Conservation (phyloP, 2,113 vertebrate genomes). For the Piaya cayana region DNA sequence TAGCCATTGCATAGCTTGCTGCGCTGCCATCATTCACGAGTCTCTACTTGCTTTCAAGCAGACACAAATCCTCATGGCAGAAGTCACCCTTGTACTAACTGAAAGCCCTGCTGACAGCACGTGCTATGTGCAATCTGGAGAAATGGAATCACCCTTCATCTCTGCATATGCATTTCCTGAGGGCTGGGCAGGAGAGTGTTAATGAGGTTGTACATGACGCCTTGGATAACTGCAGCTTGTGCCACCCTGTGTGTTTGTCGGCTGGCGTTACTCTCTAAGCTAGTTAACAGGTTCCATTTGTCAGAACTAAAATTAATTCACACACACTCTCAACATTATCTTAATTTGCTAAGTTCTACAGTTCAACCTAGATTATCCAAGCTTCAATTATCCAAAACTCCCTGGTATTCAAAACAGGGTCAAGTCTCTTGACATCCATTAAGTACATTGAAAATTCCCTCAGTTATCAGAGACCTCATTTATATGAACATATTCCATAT, state of each 20-base stretch:
- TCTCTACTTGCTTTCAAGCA: neutral
- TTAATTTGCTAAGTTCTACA: slow-evolving; percentile 66
- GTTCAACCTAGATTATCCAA: slow-evolving; percentile 62
- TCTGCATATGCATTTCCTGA: neutral
- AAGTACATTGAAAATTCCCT: slow-evolving; percentile 58
- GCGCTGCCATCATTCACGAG: accelerated
- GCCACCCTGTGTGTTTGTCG: neutral
- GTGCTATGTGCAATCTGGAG: neutral
- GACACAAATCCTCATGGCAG: neutral
- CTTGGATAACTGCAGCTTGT: neutral
- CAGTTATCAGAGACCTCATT: slow-evolving; percentile 62
- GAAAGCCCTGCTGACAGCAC: neutral
- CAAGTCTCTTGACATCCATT: slow-evolving; percentile 64
- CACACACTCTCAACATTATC: slow-evolving; percentile 4
- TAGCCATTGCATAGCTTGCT: neutral
- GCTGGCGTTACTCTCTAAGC: neutral
- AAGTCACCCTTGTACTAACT: neutral
- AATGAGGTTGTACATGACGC: neutral
- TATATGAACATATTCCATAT: slow-evolving; percentile 49
- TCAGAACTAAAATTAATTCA: slow-evolving; percentile 55
- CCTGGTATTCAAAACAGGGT: slow-evolving; percentile 64
- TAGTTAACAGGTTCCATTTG: neutral
- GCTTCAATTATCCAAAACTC: slow-evolving; percentile 64
- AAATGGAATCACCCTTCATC: neutral
- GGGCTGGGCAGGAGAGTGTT: neutral